phyloP scores from a whole-genome alignment of 2,113 vertebrate genomes.

The Bostrychus sinensis region DNA sequence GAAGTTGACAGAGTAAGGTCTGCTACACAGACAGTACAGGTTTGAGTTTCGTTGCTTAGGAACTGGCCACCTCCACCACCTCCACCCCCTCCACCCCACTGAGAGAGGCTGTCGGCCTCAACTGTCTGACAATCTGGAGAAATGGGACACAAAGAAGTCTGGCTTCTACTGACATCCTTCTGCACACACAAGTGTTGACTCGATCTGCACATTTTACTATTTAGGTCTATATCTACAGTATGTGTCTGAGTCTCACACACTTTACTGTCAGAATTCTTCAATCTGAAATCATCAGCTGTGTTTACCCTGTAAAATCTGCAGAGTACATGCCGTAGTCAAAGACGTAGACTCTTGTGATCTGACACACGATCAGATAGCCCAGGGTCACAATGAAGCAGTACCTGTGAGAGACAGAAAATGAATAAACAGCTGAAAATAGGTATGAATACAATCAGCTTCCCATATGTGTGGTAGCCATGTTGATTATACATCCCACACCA shows the following conservation, averaged over 20 bases:
- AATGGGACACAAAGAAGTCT: conserved; percentile 40
- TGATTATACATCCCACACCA: too few relatives aligned
- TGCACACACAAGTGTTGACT: conserved; percentile 15
- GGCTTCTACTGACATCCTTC: conserved; percentile 23
- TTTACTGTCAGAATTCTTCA: conserved; percentile 2
- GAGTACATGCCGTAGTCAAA: conserved; percentile 99
- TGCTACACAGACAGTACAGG: conserved; percentile 38
- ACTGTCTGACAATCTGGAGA: conserved; percentile 63
- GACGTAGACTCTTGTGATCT: conserved; percentile 96
- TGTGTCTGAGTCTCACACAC: neutral
- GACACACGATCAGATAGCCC: conserved; percentile 96
- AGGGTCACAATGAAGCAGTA: conserved; percentile 96
- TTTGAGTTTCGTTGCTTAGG: conserved; percentile 66
- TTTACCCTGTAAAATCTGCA: conserved; percentile 99
- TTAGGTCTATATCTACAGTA: conserved; percentile 6
- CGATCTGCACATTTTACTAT: conserved; percentile 28
- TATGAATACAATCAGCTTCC: neutral
- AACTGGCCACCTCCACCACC: conserved; percentile 65
- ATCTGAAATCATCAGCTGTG: neutral
- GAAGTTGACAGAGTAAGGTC: conserved; percentile 36
- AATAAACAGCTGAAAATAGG: neutral
- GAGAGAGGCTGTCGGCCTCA: conserved; percentile 55
- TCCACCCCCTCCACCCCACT: conserved; percentile 55
- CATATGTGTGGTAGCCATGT: too few relatives aligned
- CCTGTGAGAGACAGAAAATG: conserved; percentile 64